A percentile compares a stretch with the other conserved stretches of the same genome.
These are phyloP conservation scores for Pristis pectinata DNA, from an alignment of 2,797 vertebrate genomes.

Conservation along the genomic window DNA sequence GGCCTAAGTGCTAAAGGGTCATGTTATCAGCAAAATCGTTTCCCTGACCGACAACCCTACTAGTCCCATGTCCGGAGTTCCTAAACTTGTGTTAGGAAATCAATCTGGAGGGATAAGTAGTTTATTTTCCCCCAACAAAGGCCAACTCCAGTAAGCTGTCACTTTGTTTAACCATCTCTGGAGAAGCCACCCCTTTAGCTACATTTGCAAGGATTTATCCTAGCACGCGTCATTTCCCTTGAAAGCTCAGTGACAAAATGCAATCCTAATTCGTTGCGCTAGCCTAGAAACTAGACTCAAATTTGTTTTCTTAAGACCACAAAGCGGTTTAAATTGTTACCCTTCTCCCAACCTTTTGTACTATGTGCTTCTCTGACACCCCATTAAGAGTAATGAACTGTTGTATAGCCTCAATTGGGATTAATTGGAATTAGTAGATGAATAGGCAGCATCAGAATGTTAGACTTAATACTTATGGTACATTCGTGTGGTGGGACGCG, in stretches of 20 bases:
- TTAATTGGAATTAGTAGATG: background rate
- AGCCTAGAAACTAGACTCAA: conserved; percentile 22
- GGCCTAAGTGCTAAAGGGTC: too few species aligned
- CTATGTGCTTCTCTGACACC: background rate
- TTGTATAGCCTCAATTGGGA: conserved; percentile 4
- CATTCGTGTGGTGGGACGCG: background rate
- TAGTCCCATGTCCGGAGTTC: background rate
- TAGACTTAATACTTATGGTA: background rate
- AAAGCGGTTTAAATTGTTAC: conserved; percentile 38
- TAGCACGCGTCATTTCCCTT: conserved; percentile 35
- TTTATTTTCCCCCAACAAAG: conserved; percentile 32
- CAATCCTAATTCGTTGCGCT: conserved; percentile 33
- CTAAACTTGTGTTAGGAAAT: background rate
- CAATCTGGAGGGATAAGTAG: conserved; percentile 29
- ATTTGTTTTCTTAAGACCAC: conserved; percentile 39
- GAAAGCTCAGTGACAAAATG: conserved; percentile 8
- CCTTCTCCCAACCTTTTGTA: conserved; percentile 11
- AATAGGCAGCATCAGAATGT: background rate
- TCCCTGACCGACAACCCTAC: background rate
- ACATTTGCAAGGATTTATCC: conserved; percentile 37
- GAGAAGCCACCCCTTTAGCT: background rate
- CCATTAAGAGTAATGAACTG: conserved; percentile 26
- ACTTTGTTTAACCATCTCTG: conserved; percentile 35
- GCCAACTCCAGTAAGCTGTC: conserved; percentile 39
- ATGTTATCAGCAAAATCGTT: background rate